These are phyloP conservation scores for Oscheius sp. DNA, from an alignment of 2,888 invertebrate species.

Conservation along the genomic window DNA sequence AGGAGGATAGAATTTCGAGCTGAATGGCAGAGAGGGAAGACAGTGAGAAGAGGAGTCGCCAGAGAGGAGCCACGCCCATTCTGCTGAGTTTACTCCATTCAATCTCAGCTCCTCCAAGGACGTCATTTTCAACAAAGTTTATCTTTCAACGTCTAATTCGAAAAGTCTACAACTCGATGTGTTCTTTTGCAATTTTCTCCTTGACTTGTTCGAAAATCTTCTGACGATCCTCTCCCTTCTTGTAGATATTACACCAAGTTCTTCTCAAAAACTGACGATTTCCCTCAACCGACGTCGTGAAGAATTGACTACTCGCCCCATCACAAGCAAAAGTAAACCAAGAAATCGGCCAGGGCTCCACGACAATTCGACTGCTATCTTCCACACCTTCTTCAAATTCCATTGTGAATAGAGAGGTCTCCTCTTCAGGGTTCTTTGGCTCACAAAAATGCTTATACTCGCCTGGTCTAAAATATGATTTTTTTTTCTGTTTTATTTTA, in stretches of 20 bases:
- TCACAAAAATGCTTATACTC: too few species aligned
- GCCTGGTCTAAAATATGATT: too few species aligned
- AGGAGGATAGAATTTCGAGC: slow-evolving; percentile 1
- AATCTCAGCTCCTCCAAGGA: too few species aligned
- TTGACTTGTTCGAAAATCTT: background rate
- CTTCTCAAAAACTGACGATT: background rate
- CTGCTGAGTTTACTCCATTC: slow-evolving; percentile 5
- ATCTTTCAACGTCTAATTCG: too few species aligned
- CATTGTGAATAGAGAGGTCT: too few species aligned
- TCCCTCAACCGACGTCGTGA: background rate
- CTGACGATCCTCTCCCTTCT: background rate
- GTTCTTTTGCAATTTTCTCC: background rate
- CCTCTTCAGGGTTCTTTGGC: too few species aligned
- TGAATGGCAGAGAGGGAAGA: background rate
- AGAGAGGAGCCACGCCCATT: background rate
- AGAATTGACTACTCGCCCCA: background rate
- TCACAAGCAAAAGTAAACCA: too few species aligned
- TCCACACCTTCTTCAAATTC: too few species aligned
- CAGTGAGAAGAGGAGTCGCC: slow-evolving; percentile 1
- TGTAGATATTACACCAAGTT: background rate
- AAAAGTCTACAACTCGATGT: background rate
- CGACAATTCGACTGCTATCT: too few species aligned
- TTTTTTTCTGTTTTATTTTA: too few species aligned
- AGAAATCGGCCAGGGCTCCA: too few species aligned
- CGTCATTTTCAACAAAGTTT: too few species aligned